phyloP scores from a whole-genome alignment of 2,113 vertebrate genomes.

The Motacilla alba region DNA sequence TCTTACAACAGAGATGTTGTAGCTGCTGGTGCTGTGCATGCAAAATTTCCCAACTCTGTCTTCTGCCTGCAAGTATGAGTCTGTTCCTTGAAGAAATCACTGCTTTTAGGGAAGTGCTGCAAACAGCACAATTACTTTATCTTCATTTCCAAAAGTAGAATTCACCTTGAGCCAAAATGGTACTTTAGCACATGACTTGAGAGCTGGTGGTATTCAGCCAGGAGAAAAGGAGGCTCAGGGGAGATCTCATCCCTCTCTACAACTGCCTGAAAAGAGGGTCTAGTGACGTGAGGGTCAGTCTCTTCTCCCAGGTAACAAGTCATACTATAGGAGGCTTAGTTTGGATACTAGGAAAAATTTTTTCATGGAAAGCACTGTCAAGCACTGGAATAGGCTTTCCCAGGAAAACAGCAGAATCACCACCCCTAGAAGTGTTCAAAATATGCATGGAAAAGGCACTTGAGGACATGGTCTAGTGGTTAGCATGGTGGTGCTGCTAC shows the following conservation, averaged over 20 bases:
- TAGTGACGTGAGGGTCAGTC: neutral
- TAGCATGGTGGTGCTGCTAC: neutral
- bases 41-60: neutral
- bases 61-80: neutral
- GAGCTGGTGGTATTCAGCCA: neutral
- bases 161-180: neutral
- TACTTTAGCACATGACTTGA: neutral
- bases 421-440: neutral
- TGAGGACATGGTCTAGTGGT: neutral
- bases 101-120: neutral
- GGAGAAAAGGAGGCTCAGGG: neutral
- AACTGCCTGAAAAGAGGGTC: neutral
- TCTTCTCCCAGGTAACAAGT: neutral
- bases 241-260: neutral
- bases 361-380: neutral
- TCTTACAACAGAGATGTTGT: neutral
- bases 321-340: neutral
- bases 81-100: neutral
- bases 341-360: neutral
- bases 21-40: neutral
- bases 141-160: neutral
- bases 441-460: neutral
- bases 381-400: neutral
- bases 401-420: neutral
- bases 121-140: neutral